Evolutionary conservation across 2,113 vertebrate genomes (phyloP).

Genomic region (Zosterops hypoxanthus): DNA sequence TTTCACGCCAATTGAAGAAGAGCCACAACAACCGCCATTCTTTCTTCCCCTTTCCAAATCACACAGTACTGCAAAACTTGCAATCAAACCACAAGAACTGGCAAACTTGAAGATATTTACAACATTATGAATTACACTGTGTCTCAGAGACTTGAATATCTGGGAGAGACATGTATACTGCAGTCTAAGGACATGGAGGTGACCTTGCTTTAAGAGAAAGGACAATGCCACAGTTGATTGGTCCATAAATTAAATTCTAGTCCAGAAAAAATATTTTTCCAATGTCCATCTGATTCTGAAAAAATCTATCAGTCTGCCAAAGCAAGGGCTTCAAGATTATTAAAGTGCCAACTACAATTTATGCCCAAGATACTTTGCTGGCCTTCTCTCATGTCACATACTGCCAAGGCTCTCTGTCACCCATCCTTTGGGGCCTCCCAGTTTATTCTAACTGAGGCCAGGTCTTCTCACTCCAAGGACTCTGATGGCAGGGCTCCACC

Average conservation of each 20-base stretch:
- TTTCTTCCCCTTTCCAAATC: background rate
- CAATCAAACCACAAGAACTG: background rate
- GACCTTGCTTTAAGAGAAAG: conserved; percentile 30
- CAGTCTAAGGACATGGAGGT: background rate
- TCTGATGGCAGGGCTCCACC: accelerated
- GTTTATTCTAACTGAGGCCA: background rate
- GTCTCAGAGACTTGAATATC: background rate
- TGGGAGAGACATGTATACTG: background rate
- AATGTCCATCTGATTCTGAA: conserved; percentile 20
- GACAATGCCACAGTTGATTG: background rate
- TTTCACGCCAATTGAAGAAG: background rate
- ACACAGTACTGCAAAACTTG: background rate
- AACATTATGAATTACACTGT: background rate
- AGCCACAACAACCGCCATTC: background rate
- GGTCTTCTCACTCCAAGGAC: background rate
- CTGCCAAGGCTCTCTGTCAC: background rate
- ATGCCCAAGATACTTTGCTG: conserved; percentile 7
- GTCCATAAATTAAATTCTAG: conserved; percentile 25
- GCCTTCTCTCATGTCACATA: conserved; percentile 2
- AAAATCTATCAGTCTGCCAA: conserved; percentile 48
- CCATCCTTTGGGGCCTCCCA: background rate
- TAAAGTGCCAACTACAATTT: conserved; percentile 56
- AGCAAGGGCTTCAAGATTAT: conserved; percentile 43
- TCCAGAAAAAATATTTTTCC: conserved; percentile 45
- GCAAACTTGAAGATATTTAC: conserved; percentile 9